Base-by-base conservation (phyloP, 2,797 vertebrate genomes). In the Sebastes diaconus region DNA sequence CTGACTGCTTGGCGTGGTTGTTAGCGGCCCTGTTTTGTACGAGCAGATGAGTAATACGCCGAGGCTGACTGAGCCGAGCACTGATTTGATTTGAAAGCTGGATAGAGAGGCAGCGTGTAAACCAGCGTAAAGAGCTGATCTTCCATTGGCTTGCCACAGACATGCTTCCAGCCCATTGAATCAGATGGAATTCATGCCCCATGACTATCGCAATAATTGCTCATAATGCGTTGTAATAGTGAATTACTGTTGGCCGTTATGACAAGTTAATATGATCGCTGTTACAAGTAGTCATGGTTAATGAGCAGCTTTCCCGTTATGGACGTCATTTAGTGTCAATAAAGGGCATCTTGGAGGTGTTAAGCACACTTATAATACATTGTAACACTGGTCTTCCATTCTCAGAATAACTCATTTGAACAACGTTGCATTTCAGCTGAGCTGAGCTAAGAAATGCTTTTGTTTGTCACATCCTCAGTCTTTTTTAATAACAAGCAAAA, bases 1-100 rank as follows among this genome's bases (percentile, higher is more conserved):
- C 69, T 5, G 66, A 61, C 68, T 69, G 73, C 75, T 79, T 6
- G 6, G 3, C 18, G 39, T n/a, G 42, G 54, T 79, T 71, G 70
- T 71, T 73, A 78, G 76, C 7, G 55, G 64, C 71, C 65, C 55
- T 24, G 72, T 74, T 87, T 83, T 81, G 52, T 83, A 59, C 54
- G 70, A 90, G 58, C 71, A 82, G 81, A 88, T 75, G 88, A 90
- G 77, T 89, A 80, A 88, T 79, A 80, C 12, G n/a, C 46, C 6
- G 10, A 81, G 87, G 79, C 81, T 68, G 85, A 91, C 79, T 84
- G 84, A 90, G 87, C 79, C 42, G 8, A 39, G 80, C 68, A 4
- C 64, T 82, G 67, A 90, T 92, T 85, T 80, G 83, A 89, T 86
- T 85, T 89, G 87, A 91, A 84, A 90, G 85, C 81, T 81, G 75